Evolutionary conservation across 2,113 vertebrate species (phyloP), one percentile per base, ranked within the genome.

Genomic region (Corythornis madagascariensis): DNA sequence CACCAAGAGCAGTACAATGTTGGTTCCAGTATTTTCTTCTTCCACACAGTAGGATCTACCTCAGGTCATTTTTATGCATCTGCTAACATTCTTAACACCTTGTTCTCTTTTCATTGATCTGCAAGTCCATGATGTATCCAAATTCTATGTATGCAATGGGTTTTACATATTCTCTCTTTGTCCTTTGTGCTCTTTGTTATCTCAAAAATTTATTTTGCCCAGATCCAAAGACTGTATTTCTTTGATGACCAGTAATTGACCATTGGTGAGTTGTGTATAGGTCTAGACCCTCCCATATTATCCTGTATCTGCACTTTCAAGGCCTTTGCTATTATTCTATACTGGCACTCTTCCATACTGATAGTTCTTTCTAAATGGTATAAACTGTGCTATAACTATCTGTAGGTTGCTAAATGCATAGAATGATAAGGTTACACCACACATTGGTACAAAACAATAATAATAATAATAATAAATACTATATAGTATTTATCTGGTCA

Each of bases 1-100:
- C 4, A 0, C 28, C 48, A 6, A 1, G 21, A 38, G 16, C 18
- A 26, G 11, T 67, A 52, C 28, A 47, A 38, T 19, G 9, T 10
- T 82, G 25, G 25, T 53, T 63, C 29, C 1, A 5, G 20, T 2
- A 10, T 3, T n/a, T 73, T 77, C 18, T 67, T 48, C 47, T 47
- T 76, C 53, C 35, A 45, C 17, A 56, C 7, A 5, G 17, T 50
- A 71, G 5, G 45, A 71, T 33, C 31, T 28, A 40, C 16, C 13
- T 84, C 17, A 48, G 14, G 12, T 33, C 11, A 66, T 61, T 76
- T 88, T 80, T 40, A 33, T 29, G 15, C 33, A 25, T 43, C 43
- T 43, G 13, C 13, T 73, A 47, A 53, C 5, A 53, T 16, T 17
- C 11, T 7, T 1, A 82, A 29, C 13, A n/a, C 6, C 20, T 56